Percentiles rank a stretch among this genome's conserved stretches.
phyloP scores from a whole-genome alignment of 2,888 invertebrate genomes.

The Conomelus anceps region DNA sequence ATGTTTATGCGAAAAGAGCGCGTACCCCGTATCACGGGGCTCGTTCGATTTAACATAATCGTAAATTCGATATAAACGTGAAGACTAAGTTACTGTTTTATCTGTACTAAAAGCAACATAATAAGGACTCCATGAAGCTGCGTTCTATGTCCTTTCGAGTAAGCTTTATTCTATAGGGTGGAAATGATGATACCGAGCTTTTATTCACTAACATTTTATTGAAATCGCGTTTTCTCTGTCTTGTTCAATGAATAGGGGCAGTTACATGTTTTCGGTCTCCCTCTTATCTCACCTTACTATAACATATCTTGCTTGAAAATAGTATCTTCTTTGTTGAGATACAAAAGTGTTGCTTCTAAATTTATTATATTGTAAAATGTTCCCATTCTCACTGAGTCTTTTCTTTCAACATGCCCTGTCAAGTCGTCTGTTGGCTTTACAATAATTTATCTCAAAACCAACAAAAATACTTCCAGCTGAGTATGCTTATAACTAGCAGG shows the following conservation, averaged over 20 bases:
- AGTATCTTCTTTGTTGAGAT: not conserved
- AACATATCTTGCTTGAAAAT: not conserved
- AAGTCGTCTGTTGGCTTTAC: not conserved
- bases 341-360: not conserved
- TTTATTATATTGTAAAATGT: not conserved
- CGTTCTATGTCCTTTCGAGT: not conserved
- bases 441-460: not conserved
- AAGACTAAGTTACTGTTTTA: not conserved
- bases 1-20: not conserved
- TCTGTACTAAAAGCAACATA: not conserved
- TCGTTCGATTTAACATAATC: not conserved
- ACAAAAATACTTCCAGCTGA: not conserved
- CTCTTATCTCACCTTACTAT: not conserved
- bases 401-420: not conserved
- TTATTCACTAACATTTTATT: not conserved
- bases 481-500: not conserved
- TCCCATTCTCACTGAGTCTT: not conserved
- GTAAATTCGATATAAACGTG: not conserved
- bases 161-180: not conserved
- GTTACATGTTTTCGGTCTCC: not conserved
- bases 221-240: not conserved
- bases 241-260: not conserved
- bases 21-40: not conserved
- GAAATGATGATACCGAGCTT: not conserved
- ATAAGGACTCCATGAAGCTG: not conserved